Evolutionary conservation across 2,888 invertebrate genomes (phyloP).

Genomic region (Torymus texanus): DNA sequence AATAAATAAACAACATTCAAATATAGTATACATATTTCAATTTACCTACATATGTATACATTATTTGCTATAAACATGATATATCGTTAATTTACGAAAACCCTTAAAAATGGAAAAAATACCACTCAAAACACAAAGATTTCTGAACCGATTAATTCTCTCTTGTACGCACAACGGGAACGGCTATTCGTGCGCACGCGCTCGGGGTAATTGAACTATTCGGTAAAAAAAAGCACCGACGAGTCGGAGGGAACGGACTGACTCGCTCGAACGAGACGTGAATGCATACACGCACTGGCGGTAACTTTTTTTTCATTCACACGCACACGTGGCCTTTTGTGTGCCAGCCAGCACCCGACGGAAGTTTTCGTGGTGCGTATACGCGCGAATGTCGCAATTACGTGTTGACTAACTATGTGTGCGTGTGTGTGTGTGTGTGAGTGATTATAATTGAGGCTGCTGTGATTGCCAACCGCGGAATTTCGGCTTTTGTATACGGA

Average conservation of each 20-base stretch:
- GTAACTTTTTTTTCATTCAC: conserved; percentile 26
- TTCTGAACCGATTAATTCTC: no score
- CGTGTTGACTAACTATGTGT: background rate
- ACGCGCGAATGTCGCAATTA: conserved; percentile 40
- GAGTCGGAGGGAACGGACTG: conserved; percentile 18
- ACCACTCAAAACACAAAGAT: background rate
- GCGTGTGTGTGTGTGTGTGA: conserved; percentile 11
- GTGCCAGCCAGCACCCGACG: background rate
- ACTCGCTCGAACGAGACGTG: conserved; percentile 36
- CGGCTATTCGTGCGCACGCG: background rate
- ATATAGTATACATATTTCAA: no score
- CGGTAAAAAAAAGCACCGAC: background rate
- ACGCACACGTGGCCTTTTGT: conserved; percentile 35
- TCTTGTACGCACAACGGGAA: conserved; percentile 4
- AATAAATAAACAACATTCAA: no score
- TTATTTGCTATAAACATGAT: background rate
- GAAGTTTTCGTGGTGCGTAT: conserved; percentile 38
- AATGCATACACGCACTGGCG: conserved; percentile 16
- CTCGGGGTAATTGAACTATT: conserved; percentile 43
- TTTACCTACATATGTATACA: no score
- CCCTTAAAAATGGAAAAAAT: background rate
- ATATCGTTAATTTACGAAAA: background rate
- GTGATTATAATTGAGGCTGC: conserved; percentile 17
- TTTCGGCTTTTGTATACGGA: conserved; percentile 1
- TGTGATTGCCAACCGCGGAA: conserved; percentile 17